These are phyloP conservation scores for Fringilla coelebs DNA, from an alignment of 2,797 vertebrate species.

Conservation along the genomic window DNA sequence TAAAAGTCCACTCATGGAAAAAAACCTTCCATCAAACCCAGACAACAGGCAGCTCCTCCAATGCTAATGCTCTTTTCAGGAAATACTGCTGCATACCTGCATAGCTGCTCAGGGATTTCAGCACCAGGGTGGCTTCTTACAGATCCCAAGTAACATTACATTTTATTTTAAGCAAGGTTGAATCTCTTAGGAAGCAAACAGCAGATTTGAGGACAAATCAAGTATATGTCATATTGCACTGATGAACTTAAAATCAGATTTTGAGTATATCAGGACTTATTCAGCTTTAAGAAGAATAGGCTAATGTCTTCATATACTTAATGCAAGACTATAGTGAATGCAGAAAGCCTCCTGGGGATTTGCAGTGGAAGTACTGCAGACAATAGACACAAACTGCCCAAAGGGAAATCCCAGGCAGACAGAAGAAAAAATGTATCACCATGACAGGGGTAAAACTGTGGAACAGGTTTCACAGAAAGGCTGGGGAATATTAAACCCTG, in stretches of 20 bases:
- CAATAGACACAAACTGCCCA: not conserved
- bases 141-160: accelerated
- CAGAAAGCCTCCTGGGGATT: not conserved
- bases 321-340: not conserved
- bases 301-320: not conserved
- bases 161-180: not conserved
- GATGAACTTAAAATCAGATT: not conserved
- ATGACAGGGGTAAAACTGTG: not conserved
- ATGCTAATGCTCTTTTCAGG: not conserved
- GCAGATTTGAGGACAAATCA: not conserved
- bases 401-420: not conserved
- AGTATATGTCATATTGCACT: not conserved
- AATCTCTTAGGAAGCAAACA: not conserved
- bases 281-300: not conserved
- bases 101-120: not conserved
- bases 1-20: not conserved
- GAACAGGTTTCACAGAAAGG: not conserved
- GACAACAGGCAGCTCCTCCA: not conserved
- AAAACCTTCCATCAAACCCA: not conserved
- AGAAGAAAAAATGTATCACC: not conserved
- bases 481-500: not conserved
- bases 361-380: not conserved
- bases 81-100: not conserved
- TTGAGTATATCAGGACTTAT: not conserved
- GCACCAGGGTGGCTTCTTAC: not conserved